phyloP scores from a whole-genome alignment of 2,797 vertebrate species.

The Artibeus lituratus region DNA sequence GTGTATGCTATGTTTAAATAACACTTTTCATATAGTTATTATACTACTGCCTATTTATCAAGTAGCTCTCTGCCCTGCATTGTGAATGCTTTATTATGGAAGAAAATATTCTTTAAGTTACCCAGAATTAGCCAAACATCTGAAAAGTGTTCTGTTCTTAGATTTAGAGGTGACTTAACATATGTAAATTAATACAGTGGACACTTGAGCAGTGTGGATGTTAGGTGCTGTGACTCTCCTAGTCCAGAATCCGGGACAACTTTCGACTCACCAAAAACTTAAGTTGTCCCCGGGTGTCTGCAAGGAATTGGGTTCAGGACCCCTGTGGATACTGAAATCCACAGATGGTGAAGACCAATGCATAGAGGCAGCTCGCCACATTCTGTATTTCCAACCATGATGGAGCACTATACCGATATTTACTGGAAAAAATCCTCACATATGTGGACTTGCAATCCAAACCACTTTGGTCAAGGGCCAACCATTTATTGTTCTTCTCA shows the following conservation, averaged over 20 bases:
- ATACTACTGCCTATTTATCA: neutral
- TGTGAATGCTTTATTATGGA: conserved; percentile 3
- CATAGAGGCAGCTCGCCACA: neutral
- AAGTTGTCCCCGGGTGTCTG: neutral
- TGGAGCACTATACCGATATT: neutral
- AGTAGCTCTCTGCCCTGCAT: neutral
- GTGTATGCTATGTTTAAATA: neutral
- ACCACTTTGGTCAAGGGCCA: neutral
- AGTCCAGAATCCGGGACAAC: neutral
- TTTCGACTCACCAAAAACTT: neutral
- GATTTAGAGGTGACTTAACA: conserved; percentile 5
- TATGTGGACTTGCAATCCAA: too few species aligned
- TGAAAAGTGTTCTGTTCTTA: neutral
- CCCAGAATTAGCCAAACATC: neutral
- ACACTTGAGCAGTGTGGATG: neutral
- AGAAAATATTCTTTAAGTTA: neutral
- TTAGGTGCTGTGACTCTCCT: neutral
- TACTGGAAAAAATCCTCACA: neutral
- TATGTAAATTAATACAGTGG: neutral
- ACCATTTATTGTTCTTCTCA: conserved; percentile 41
- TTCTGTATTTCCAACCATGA: neutral
- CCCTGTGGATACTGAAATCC: neutral
- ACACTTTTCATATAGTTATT: neutral
- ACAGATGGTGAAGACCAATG: neutral
- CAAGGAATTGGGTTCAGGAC: neutral